A percentile compares a stretch with the other conserved stretches of the same genome.
Evolutionary conservation across 1,140 invertebrate genomes (phyloP).

Genomic region (Andricus grossulariae): DNA sequence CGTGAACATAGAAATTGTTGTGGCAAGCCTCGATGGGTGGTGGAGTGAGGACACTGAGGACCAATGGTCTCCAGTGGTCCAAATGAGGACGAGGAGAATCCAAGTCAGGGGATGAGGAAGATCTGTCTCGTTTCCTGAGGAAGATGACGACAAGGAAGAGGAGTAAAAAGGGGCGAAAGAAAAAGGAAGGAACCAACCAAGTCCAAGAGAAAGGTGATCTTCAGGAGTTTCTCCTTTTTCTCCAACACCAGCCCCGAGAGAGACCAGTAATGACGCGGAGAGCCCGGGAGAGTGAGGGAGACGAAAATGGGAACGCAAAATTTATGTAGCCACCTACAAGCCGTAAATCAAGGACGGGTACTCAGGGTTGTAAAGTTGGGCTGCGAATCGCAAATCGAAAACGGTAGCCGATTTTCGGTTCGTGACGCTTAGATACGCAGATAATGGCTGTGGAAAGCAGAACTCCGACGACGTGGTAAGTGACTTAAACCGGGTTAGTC

Average conservation of each 20-base stretch:
- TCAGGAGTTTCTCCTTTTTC: slow-evolving; percentile 27
- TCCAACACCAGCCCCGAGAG: not conserved
- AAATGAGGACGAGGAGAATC: not conserved
- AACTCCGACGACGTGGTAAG: slow-evolving; percentile 33
- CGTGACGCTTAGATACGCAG: slow-evolving; percentile 39
- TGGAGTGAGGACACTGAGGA: slow-evolving; percentile 25
- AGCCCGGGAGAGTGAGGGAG: not conserved
- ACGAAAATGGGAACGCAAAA: slow-evolving; percentile 21
- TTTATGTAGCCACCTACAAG: slow-evolving; percentile 48
- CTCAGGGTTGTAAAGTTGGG: slow-evolving; percentile 5
- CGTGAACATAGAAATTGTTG: slow-evolving; percentile 75
- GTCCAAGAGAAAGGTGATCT: slow-evolving; percentile 14
- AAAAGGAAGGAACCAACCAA: slow-evolving; percentile 49
- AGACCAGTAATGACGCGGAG: slow-evolving; percentile 36
- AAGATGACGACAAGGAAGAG: not conserved
- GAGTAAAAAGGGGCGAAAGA: slow-evolving; percentile 38
- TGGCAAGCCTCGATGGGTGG: slow-evolving; percentile 72
- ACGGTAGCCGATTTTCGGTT: not conserved
- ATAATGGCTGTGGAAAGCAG: slow-evolving; percentile 49
- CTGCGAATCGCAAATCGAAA: slow-evolving; percentile 50
- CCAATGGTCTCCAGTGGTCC: no score
- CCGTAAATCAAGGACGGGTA: slow-evolving; percentile 49
- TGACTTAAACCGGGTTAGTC: slow-evolving; percentile 61
- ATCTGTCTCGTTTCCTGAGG: slow-evolving; percentile 20
- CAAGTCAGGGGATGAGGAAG: slow-evolving; percentile 39